Base-by-base conservation (phyloP, 2,888 invertebrate genomes). In the Zhuqinia jingwanae region DNA sequence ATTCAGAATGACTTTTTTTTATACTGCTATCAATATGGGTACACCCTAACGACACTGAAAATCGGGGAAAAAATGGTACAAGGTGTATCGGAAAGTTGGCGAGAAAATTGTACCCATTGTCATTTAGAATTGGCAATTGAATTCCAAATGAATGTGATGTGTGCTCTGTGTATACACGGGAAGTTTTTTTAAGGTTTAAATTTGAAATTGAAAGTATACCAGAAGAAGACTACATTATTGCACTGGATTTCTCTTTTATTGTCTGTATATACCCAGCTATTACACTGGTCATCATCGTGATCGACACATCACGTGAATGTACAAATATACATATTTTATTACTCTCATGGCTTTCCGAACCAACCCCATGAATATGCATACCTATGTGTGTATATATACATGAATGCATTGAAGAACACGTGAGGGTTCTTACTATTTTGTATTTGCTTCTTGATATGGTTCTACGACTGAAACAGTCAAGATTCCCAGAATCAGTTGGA, bases 91-190 rank as follows among this genome's bases (percentile, higher is more conserved):
- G 20, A 17, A 25, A 22, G 22, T 10, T 22, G 58, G 17, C 2
- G 20, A 13, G 65, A 65, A 75, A 75, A 47, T 45, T 45, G 45
- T 6, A 17, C 30, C 53, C 30, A 75, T 75, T 75, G 75, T 17
- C 75, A 75, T 75, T 75, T 27, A 13, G 47, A 56, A 75, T 56
- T 25, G 77, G 56, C 77, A 56, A 76, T 76, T 76, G 56, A 76
- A 36, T 22, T 76, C 56, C 2, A 56, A 53, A 53, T 75, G 53
- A 27, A 13, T 65, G 2, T 50, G 50, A 13, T 50, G 2, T 50
- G 50, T 22, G 15, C 5, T 22, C 30, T 27, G 22, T n/a, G n/a
- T 2, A 45, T 22, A 25, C 5, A 47, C 30, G 53, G 22, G n/a
- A n/a, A n/a, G n/a, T n/a, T n/a, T 25, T 73, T 1, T 22, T 47